These are phyloP conservation scores for Ceyx erithaca DNA, from an alignment of 2,797 vertebrate species.

Conservation along the genomic window DNA sequence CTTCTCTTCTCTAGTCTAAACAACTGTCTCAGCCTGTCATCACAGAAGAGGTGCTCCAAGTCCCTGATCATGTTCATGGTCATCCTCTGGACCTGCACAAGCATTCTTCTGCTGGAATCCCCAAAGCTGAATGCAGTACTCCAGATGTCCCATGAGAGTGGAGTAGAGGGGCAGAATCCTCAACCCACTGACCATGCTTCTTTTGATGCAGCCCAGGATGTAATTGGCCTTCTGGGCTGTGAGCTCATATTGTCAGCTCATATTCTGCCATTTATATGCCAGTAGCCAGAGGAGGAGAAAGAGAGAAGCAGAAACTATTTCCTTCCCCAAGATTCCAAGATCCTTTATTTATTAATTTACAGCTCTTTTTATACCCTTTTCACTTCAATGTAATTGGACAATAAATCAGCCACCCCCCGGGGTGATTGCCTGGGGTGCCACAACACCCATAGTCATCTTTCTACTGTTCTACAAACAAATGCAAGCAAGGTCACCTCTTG, in stretches of 20 bases:
- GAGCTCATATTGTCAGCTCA: accelerated
- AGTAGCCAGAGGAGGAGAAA: no score
- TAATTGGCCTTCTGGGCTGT: accelerated
- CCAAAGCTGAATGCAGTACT: neutral
- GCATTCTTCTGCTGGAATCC: accelerated
- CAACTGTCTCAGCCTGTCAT: neutral
- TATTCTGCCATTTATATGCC: no score
- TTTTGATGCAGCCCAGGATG: neutral
- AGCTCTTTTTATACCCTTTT: no score
- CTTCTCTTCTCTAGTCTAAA: neutral
- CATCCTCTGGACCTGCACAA: neutral
- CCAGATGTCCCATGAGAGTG: accelerated
- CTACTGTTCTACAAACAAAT: no score
- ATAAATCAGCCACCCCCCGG: no score
- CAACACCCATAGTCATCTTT: no score
- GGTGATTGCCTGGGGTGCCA: no score
- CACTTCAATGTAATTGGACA: no score
- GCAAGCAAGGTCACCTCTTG: no score
- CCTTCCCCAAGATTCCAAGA: no score
- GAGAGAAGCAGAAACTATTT: no score
- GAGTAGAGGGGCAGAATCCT: neutral
- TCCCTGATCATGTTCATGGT: neutral
- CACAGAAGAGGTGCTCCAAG: neutral
- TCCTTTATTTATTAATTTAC: no score
- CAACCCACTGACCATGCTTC: accelerated